phyloP scores from a whole-genome alignment of 2,888 invertebrate genomes.

The Caradrina kadenii region DNA sequence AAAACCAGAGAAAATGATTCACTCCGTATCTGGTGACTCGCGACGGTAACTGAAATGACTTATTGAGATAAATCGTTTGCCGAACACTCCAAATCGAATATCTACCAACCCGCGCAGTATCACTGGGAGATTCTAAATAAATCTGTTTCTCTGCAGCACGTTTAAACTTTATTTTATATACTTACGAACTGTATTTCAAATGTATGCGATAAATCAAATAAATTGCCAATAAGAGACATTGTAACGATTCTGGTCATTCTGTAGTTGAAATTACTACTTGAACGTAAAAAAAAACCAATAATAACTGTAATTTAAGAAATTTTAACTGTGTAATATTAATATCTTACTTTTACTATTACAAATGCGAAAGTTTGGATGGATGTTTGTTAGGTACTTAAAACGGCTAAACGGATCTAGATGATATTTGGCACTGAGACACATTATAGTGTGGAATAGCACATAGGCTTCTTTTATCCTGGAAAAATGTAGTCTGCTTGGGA shows the following conservation, averaged over 20 bases:
- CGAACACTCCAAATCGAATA: conserved; percentile 74
- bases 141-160: conserved; percentile 56
- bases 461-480: no score
- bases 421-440: no score
- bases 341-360: no score
- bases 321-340: background rate
- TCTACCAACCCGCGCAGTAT: conserved; percentile 59
- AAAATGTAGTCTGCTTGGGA: no score
- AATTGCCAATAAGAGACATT: conserved; percentile 33
- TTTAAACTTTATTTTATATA: conserved; percentile 55
- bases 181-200: conserved; percentile 48
- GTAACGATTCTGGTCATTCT: conserved; percentile 13
- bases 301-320: background rate
- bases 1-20: conserved; percentile 53
- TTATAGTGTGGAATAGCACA: no score
- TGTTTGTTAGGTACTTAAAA: no score
- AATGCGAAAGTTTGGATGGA: no score
- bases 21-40: conserved; percentile 56
- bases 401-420: no score
- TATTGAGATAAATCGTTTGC: conserved; percentile 78
- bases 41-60: conserved; percentile 71
- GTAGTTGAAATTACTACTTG: conserved; percentile 21
- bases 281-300: conserved; percentile 1
- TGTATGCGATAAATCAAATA: conserved; percentile 52
- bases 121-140: conserved; percentile 59